Evolutionary conservation across 2,113 vertebrate genomes (phyloP), one percentile per base, ranked within the genome.

Genomic region (Hassar affinis): DNA sequence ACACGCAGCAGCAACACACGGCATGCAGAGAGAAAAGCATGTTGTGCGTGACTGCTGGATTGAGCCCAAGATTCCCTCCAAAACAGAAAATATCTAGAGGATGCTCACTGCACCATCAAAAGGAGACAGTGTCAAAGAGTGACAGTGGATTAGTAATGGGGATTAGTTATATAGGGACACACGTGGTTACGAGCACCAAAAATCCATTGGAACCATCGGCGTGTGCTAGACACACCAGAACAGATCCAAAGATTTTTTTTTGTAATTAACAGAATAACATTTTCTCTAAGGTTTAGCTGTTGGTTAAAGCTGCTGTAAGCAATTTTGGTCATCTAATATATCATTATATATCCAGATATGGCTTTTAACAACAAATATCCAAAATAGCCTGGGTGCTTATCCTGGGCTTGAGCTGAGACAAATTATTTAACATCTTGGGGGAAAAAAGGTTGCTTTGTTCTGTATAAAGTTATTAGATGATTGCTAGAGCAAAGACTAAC

Each of bases 241-340:
- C 0, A 56, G 51, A 77, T 82, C 27, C 69, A 49, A 30, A 72
- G 18, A 47, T 49, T 69, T 35, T 35, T 35, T 35, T 35, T 42
- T 74, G 52, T 25, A 35, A 59, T 51, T n/a, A 82, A 71, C 11
- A 62, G 42, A 45, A 62, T 38, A 27, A 62, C 15, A 56, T 12
- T 54, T 38, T n/a, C 15, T 10, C 9, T 10, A 35, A 66, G 25
- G 6, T 49, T 64, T 59, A 76, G 6, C 17, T 14, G 35, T 14
- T 79, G 69, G 30, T 80, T 85, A 75, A 79, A 79, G 62, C 35
- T 38, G 78, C 33, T 79, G 49, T 54, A 51, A 38, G 47, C 45
- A 1, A 22, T 22, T 62, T 82, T 33, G 27, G 6, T 11, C 38
- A 78, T 18, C 27, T 25, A 47, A 15, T 25, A 2, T 45, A 22